These are phyloP conservation scores for Leptoclinus maculatus DNA, from an alignment of 2,797 vertebrate genomes.

Conservation along the genomic window DNA sequence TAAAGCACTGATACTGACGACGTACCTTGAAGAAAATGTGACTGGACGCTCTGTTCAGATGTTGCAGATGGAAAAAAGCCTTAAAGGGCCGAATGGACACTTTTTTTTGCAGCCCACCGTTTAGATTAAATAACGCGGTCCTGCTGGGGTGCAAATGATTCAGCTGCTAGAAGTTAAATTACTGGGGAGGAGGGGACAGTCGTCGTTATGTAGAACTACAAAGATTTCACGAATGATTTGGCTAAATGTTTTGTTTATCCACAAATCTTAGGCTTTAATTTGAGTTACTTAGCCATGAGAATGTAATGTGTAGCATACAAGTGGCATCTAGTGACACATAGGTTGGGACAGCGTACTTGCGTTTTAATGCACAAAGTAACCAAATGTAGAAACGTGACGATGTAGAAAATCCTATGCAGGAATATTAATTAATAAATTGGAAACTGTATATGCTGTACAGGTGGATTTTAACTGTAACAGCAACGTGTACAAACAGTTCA, in stretches of 20 bases:
- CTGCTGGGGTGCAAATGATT: conserved; percentile 76
- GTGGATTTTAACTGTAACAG: conserved; percentile 91
- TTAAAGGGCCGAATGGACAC: conserved; percentile 76
- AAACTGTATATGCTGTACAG: conserved; percentile 98
- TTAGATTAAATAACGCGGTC: conserved; percentile 66
- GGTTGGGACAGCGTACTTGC: conserved; percentile 86
- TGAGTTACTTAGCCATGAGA: conserved; percentile 84
- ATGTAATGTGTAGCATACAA: conserved; percentile 85
- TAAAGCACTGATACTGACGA: conserved; percentile 85
- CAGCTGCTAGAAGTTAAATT: conserved; percentile 81
- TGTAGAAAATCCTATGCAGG: conserved; percentile 97
- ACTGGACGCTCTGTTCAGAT: conserved; percentile 67
- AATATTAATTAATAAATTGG: conserved; percentile 91
- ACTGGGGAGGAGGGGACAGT: conserved; percentile 76
- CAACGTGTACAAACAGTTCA: conserved; percentile 93
- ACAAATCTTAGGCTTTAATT: conserved; percentile 82
- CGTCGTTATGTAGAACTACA: conserved; percentile 73
- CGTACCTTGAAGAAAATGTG: conserved; percentile 83
- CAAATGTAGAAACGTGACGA: conserved; percentile 91
- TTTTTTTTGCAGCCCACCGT: conserved; percentile 64
- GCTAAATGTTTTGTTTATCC: conserved; percentile 67
- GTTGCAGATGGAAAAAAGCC: conserved; percentile 69
- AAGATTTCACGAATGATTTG: conserved; percentile 76
- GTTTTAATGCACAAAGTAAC: conserved; percentile 92
- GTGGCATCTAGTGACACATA: conserved; percentile 82